phyloP scores from a whole-genome alignment of 2,888 invertebrate genomes.

The Heliconius cydno region DNA sequence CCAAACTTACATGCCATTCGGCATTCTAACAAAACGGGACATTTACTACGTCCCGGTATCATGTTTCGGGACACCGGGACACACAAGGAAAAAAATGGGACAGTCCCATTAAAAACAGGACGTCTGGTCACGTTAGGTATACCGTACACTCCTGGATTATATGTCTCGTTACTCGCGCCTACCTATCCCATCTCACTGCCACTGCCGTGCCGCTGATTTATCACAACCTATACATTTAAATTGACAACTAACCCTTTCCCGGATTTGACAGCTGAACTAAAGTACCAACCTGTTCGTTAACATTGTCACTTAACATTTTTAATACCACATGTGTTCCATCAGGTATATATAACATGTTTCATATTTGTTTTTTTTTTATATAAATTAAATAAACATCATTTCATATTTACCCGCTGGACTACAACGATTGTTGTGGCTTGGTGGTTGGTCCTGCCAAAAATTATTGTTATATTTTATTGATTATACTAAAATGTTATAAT shows the following conservation, averaged over 20 bases:
- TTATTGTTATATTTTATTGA: too few species aligned
- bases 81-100: too few species aligned
- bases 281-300: constrained; percentile 12
- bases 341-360: background rate
- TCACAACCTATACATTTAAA: constrained; percentile 68
- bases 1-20: too few species aligned
- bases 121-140: too few species aligned
- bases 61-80: too few species aligned
- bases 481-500: too few species aligned
- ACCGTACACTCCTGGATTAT: constrained; percentile 62
- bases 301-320: background rate
- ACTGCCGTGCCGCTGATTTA: constrained; percentile 69
- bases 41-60: too few species aligned
- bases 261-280: constrained; percentile 32
- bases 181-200: constrained; percentile 56
- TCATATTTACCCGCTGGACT: too few species aligned
- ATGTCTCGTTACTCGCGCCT: constrained; percentile 75
- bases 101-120: too few species aligned
- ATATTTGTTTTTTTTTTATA: background rate
- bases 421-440: too few species aligned
- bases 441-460: too few species aligned
- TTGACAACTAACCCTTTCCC: constrained; percentile 60
- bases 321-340: constrained; percentile 1
- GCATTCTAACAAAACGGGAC: too few species aligned
- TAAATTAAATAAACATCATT: background rate